Base-by-base conservation (phyloP, 1,140 invertebrate genomes). In the Polypedilum vanderplanki region DNA sequence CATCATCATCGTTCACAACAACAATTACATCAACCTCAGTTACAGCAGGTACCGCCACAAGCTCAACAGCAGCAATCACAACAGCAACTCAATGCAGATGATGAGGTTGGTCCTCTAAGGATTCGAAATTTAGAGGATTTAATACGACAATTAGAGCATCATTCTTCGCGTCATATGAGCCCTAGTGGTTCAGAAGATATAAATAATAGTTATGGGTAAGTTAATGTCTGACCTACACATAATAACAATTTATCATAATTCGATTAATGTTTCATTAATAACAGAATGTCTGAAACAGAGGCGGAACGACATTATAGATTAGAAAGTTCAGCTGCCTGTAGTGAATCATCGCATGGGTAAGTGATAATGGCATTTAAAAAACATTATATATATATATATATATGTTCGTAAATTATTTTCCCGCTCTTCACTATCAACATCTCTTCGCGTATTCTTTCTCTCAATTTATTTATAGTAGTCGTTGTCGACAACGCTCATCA, bases 121-220 rank as follows among this genome's bases (percentile, higher is more conserved):
- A 96, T 97, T 79, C 87, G 95, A 46, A 97, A 93, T 80, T 83
- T 97, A 75, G 94, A 96, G 83, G 94, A 97, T 81, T 86, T 97
- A 20, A 94, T 97, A 76, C 85, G 94, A 73, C 93, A 96, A 83
- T 83, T 97, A 75, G 93, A 97, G 81, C 92, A 95, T 80, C 93
- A 96, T 81, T 90, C 91, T 46, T 88, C 90, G 67, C 86, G 93
- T 5, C 93, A 95, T 81, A 93, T 93, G 90, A 95, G 93, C 81
- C 93, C 93, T 12, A 92, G 91, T 77, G 93, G 92, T 70, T 95
- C 93, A 9, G 94, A 96, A 80, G 95, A 96, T 78, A 94, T 96
- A 79, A 57, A 57, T n/a, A 57, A 57, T 57, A 57, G 46, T 57
- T 57, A 57, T 57, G 46, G 46, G 46, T 57, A 57, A 57, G 46